Conservation (phyloP, 2,888 invertebrate genomes). For the Ennomos fuscantarius region DNA sequence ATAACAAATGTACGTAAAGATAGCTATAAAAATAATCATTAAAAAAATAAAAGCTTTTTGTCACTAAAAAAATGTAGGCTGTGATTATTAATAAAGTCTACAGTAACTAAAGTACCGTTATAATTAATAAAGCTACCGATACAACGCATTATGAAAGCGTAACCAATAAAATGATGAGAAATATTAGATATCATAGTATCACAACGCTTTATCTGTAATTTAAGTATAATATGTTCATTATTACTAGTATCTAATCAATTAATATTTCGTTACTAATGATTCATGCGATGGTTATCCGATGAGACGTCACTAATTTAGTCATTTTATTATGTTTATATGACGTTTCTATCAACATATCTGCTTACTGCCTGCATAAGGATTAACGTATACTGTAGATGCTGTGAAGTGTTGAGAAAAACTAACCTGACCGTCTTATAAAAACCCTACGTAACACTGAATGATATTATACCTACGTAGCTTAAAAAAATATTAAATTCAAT, state of each 20-base stretch:
- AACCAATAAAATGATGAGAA: conserved; percentile 1
- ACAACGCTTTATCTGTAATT: background rate
- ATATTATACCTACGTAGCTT: no score
- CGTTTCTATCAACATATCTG: conserved; percentile 6
- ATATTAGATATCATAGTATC: background rate
- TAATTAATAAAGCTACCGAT: background rate
- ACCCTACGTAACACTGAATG: no score
- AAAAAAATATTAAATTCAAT: no score
- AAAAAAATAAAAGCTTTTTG: no score
- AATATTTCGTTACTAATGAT: conserved; percentile 20
- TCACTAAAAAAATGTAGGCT: no score
- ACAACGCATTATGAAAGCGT: background rate
- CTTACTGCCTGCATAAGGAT: conserved; percentile 1
- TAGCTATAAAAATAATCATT: no score
- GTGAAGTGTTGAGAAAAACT: no score
- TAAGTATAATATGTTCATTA: conserved; percentile 9
- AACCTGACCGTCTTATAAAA: no score
- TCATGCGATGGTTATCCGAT: conserved; percentile 13
- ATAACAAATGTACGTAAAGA: no score
- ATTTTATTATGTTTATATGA: conserved; percentile 16
- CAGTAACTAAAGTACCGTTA: no score
- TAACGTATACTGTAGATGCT: background rate
- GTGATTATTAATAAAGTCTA: no score
- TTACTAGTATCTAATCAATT: conserved; percentile 7
- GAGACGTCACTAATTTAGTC: conserved; percentile 21